Evolutionary conservation across 2,113 vertebrate genomes (phyloP), one percentile per base, ranked within the genome.

Genomic region (Nipponia nippon): DNA sequence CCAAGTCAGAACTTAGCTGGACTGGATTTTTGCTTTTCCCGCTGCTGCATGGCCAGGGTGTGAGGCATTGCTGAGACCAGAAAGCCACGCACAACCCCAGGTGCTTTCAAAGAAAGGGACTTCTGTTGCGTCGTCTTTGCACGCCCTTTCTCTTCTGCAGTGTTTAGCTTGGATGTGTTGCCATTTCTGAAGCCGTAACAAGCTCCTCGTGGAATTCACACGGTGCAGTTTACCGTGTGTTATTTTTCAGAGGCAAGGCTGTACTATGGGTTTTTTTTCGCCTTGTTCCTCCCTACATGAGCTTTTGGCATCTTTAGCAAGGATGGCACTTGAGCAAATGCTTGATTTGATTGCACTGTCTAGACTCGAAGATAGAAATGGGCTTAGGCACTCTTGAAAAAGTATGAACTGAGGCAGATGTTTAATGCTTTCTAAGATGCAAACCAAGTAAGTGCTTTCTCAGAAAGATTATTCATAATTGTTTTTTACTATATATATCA

Each of bases 301-400:
- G 44, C 36, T 90, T 95, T 71, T 93, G 61, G 19, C 42, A 66
- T 47, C 62, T 80, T 93, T 90, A 49, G 85, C 67, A 82, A 89
- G 62, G 55, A 63, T 58, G 59, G 23, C 42, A 87, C 81, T 93
- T 85, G 59, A 96, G 40, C 6, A 83, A 81, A 75, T 2, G 10
- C 70, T 95, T 83, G 77, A 73, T 63, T 87, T 95, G 81, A 84
- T 83, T 96, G 73, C 21, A 0, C 36, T 94, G 42, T 67, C 42
- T 91, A 65, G 67, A 63, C 4, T 16, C 1, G 4, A 83, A 87
- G 56, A n/a, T 13, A 70, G 29, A 93, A 91, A 87, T 42, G 16
- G 56, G 36, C 9, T 93, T 72, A 89, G 55, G 38, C 7, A 30
- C 70, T 69, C 86, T 85, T 80, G 62, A 87, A 85, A 65, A 82